These are phyloP conservation scores for Otolemur garnettii DNA, from an alignment of 2,113 vertebrate genomes.

Conservation along the genomic window DNA sequence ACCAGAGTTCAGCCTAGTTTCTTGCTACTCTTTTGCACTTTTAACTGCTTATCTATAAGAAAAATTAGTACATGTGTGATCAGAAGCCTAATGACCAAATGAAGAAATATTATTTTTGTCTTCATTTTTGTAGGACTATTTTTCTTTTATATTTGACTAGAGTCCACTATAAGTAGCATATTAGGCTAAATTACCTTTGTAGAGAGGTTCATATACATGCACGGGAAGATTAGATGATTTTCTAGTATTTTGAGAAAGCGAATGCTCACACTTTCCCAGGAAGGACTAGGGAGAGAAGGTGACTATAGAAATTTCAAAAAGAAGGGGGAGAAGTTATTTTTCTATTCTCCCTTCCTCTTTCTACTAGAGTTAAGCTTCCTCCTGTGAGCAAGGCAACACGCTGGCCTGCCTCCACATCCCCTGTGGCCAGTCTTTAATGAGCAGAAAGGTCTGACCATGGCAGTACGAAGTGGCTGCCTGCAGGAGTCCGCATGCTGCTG, in stretches of 20 bases:
- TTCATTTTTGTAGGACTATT: neutral
- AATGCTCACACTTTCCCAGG: neutral
- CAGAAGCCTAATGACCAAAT: constrained; percentile 37
- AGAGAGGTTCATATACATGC: neutral
- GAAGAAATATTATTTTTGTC: neutral
- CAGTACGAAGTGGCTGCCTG: neutral
- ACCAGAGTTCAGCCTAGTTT: neutral
- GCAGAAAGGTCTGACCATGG: neutral
- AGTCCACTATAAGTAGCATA: neutral
- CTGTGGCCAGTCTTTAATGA: neutral
- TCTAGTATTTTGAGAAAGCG: constrained; percentile 29
- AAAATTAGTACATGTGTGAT: neutral
- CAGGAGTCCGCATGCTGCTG: neutral
- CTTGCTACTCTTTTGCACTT: neutral
- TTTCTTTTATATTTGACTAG: constrained; percentile 52
- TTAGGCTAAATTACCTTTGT: neutral
- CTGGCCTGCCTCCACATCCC: neutral
- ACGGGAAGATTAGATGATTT: constrained; percentile 16
- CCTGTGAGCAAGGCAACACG: neutral
- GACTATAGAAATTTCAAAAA: neutral
- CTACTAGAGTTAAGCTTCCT: neutral
- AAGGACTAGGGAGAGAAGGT: neutral
- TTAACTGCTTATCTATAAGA: neutral
- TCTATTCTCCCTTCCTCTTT: neutral
- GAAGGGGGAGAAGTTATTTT: neutral